Base-by-base conservation (phyloP, 2,888 invertebrate species). In the Hirtodrosophila duncani region DNA sequence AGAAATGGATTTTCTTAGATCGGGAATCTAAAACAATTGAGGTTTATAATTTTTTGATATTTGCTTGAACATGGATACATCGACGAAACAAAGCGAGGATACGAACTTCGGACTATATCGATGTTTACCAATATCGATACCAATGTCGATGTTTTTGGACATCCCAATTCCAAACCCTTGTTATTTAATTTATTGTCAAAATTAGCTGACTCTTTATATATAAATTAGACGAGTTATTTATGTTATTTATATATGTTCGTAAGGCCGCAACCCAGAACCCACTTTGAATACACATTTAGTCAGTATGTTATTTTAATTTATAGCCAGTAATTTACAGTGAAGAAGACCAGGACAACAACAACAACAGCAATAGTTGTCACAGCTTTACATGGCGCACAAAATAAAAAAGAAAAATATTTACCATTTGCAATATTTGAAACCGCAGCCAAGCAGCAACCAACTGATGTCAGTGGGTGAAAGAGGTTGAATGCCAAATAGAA, bases 401-500 rank as follows among this genome's bases (percentile, higher is more conserved):
- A 8, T 17, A 8, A n/a, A 20, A 14, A 57, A 33, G 10, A 26
- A 14, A 16, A 38, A 26, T n/a, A n/a, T n/a, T n/a, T n/a, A n/a
- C n/a, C n/a, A n/a, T n/a, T 83, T 75, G 70, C 75, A 69, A 78
- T 71, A 74, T 82, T 72, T 79, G 71, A 68, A 77, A 83, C 82
- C 84, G 67, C 82, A 82, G 63, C 62, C 70, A 67, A n/a, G n/a
- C n/a, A n/a, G 51, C 20, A 66, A 61, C 53, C 49, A 31, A 57
- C 21, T 58, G 38, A 55, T 43, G 52, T 51, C 26, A 30, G 60
- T 23, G 14, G 14, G 3, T 6, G 3, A n/a, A 7, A 14, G 3
- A 2, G 8, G 36, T 2, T 1, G 4, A 3, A 1, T 3, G 31
- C 3, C 4, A 34, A 27, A 51, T 23, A 6, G 9, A n/a, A 6